Conservation (phyloP, 1,140 invertebrate genomes). For the Papilio aristodemus region DNA sequence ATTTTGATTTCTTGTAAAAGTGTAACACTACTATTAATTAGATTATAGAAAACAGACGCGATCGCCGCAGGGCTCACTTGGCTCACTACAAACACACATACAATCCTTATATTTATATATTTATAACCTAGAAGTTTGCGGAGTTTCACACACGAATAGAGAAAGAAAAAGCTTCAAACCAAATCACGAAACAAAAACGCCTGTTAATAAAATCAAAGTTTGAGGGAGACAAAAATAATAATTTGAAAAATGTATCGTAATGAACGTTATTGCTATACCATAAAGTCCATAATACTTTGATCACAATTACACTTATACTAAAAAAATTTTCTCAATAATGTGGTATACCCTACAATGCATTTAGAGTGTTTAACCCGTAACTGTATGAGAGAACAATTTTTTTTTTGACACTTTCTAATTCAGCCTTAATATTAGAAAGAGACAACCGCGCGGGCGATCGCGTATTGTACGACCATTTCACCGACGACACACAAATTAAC, state of each 20-base stretch:
- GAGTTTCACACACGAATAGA: conserved; percentile 59
- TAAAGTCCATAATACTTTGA: conserved; percentile 70
- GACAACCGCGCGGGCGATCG: conserved; percentile 60
- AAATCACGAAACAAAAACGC: conserved; percentile 63
- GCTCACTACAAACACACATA: conserved; percentile 56
- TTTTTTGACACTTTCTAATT: conserved; percentile 76
- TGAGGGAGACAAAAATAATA: conserved; percentile 43
- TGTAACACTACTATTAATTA: conserved; percentile 74
- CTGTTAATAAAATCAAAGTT: conserved; percentile 47
- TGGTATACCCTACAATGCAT: conserved; percentile 49
- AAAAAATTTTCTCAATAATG: conserved; percentile 53
- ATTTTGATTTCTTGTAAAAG: conserved; percentile 77
- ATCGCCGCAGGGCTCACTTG: conserved; percentile 53
- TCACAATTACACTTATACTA: conserved; percentile 66
- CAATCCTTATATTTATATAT: conserved; percentile 55
- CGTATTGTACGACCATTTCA: conserved; percentile 43
- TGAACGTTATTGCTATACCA: conserved; percentile 71
- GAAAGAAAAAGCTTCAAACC: conserved; percentile 46
- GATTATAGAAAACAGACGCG: conserved; percentile 68
- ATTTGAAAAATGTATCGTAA: conserved; percentile 50
- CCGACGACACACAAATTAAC: background rate
- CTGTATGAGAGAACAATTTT: conserved; percentile 35
- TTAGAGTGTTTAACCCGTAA: conserved; percentile 45
- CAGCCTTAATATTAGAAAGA: conserved; percentile 79
- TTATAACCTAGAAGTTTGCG: conserved; percentile 69